These are phyloP conservation scores for Nomia melanderi DNA, from an alignment of 1,140 invertebrate species.

Conservation along the genomic window DNA sequence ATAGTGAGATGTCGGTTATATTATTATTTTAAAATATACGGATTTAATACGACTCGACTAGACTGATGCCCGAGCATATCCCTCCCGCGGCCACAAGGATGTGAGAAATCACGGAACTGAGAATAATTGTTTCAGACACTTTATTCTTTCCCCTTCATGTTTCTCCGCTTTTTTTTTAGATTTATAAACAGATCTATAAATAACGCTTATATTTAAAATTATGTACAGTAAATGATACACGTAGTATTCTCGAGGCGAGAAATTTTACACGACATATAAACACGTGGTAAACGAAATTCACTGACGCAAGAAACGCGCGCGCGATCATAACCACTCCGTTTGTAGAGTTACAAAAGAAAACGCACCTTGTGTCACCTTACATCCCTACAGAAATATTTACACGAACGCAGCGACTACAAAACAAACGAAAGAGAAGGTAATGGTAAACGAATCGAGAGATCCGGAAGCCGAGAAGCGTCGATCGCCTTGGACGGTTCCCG, in stretches of 20 bases:
- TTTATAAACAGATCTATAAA: conserved; percentile 50
- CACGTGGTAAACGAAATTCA: conserved; percentile 18
- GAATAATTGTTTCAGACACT: conserved; percentile 15
- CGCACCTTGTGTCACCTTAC: neutral
- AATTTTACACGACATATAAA: conserved; percentile 44
- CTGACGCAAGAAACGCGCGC: neutral
- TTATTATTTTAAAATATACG: conserved; percentile 44
- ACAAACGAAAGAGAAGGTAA: neutral
- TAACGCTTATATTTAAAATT: conserved; percentile 37
- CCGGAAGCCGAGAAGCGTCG: neutral
- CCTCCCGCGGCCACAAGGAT: too few species aligned
- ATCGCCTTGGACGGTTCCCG: neutral
- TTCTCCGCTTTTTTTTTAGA: neutral
- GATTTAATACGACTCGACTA: conserved; percentile 20
- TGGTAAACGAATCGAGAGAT: neutral
- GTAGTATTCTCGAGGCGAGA: neutral
- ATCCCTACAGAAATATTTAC: conserved; percentile 28
- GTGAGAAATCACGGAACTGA: neutral
- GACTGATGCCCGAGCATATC: too few species aligned
- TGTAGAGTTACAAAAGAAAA: neutral
- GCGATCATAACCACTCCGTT: neutral
- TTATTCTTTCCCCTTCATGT: conserved; percentile 11
- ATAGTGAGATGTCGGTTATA: conserved; percentile 26
- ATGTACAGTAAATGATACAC: conserved; percentile 49
- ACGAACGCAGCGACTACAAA: neutral